Base-by-base conservation (phyloP, 2,113 vertebrate genomes). In the Emydocephalus ijimae region DNA sequence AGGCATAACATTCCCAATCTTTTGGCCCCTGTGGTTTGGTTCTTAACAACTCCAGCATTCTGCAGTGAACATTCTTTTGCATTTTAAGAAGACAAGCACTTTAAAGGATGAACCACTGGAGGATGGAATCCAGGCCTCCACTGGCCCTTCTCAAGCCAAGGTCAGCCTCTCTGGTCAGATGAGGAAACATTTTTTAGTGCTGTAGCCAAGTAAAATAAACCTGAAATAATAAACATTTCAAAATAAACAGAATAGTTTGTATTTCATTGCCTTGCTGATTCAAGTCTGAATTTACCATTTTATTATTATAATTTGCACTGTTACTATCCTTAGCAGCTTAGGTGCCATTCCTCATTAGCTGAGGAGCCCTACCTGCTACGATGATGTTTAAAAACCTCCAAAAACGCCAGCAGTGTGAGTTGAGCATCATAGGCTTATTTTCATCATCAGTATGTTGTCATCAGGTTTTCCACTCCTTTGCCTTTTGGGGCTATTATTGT, bases 21-120 rank as follows among this genome's bases (percentile, higher is more conserved):
- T 94, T 95, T 96, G 95, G 96, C 96, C 95, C 95, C 96, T 94
- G 96, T 57, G 95, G 95, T 95, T 95, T 91, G 57, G 95, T 96
- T 96, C 95, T 94, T 95, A 93, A 6, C 11, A n/a, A 90, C 81
- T 93, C 94, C 88, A 39, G 85, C 91, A 94, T 94, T 92, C 81
- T 93, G 86, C 92, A 93, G 95, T 93, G 26, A 5, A 18, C 7
- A 91, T 95, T 93, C 95, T 94, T 91, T 0, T 92, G 61, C 74
- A 1, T 3, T 50, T 93, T 34, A 89, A 21, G 3, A 93, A 96
- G 95, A 96, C 95, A 94, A 96, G 95, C 95, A 93, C 92, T 89
- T 1, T 92, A 1, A 88, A 92, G 94, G 91, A 94, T 3, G 95
- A 95, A 94, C 88, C 89, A 1, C 43, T 10, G 48, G 96, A 56